Evolutionary conservation across 1,140 invertebrate genomes (phyloP).

Genomic region (Nomia melanderi): DNA sequence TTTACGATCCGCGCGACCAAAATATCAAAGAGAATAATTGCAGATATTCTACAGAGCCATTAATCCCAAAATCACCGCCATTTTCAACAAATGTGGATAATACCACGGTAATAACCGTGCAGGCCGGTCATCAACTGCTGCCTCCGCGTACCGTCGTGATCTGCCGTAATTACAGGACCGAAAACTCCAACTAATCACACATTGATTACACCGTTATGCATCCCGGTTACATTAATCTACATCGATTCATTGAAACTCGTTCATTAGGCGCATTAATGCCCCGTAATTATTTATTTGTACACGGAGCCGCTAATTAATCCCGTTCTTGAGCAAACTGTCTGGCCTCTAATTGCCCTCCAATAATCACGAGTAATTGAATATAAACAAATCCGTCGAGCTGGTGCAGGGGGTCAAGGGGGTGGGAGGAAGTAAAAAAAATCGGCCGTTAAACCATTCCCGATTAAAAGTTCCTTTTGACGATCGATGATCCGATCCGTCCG

Average conservation of each 20-base stretch:
- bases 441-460: background rate
- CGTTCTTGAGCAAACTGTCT: background rate
- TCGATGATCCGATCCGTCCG: background rate
- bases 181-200: slow-evolving; percentile 23
- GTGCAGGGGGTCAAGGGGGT: too few relatives aligned
- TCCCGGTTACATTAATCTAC: slow-evolving; percentile 20
- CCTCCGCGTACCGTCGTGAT: background rate
- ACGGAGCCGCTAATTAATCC: slow-evolving; percentile 11
- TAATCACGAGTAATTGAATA: slow-evolving; percentile 3
- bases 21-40: background rate
- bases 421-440: background rate
- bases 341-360: background rate
- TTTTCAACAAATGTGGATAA: background rate
- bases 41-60: too few relatives aligned
- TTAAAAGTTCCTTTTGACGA: background rate
- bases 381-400: background rate
- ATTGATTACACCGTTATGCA: background rate
- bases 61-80: slow-evolving; percentile 12
- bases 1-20: background rate
- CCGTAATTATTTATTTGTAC: slow-evolving; percentile 16
- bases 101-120: slow-evolving; percentile 1
- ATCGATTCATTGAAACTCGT: slow-evolving; percentile 22
- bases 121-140: background rate
- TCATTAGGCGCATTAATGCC: slow-evolving; percentile 14
- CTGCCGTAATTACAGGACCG: slow-evolving; percentile 15